phyloP scores from a whole-genome alignment of 2,888 invertebrate species.

The Globia sparganii region DNA sequence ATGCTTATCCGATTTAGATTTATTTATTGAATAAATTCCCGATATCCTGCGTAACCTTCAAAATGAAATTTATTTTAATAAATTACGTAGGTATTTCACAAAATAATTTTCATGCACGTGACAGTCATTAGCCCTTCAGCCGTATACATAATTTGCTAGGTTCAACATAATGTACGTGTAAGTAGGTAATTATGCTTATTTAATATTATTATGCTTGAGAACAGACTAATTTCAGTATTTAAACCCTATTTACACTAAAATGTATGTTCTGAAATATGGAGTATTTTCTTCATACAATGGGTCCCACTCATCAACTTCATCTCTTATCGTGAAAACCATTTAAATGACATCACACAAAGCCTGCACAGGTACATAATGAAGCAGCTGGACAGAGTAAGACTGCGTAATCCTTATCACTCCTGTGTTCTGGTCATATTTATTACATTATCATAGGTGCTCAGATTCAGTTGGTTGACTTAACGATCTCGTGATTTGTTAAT shows the following conservation, averaged over 20 bases:
- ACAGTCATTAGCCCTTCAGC: not conserved
- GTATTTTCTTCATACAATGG: slow-evolving; percentile 21
- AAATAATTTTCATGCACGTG: not conserved
- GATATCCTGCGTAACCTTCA: too few species aligned
- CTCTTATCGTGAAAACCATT: slow-evolving; percentile 25
- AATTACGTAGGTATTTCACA: not conserved
- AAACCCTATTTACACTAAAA: not conserved
- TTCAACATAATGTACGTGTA: not conserved
- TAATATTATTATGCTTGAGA: not conserved
- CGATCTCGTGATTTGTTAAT: not conserved
- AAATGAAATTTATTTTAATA: too few species aligned
- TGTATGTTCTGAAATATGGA: not conserved
- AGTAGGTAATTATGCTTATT: too few species aligned
- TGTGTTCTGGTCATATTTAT: not conserved
- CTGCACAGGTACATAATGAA: slow-evolving; percentile 64
- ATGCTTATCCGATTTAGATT: not conserved
- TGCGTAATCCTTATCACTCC: slow-evolving; percentile 60
- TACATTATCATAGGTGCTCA: not conserved
- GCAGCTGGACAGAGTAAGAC: slow-evolving; percentile 69
- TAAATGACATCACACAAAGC: slow-evolving; percentile 48
- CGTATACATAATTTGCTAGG: not conserved
- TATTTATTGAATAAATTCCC: not conserved
- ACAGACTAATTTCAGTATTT: not conserved
- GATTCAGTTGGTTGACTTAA: not conserved
- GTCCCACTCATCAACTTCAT: slow-evolving; percentile 35